phyloP scores from a whole-genome alignment of 2,113 vertebrate species.

The Pituophis catenifer region DNA sequence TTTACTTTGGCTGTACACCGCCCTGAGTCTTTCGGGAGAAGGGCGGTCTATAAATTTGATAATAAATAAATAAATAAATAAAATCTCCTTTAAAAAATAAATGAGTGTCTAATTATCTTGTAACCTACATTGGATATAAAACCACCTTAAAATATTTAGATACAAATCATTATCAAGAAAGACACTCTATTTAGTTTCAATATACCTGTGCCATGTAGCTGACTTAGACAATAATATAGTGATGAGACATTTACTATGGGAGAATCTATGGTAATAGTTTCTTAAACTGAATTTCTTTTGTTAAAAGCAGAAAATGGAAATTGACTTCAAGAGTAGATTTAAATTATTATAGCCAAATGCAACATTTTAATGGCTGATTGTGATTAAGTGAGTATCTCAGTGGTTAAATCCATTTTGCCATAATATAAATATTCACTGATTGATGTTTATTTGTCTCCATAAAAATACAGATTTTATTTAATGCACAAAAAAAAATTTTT shows the following conservation, averaged over 20 bases:
- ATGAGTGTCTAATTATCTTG: background rate
- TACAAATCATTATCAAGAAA: background rate
- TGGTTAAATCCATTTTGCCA: slow-evolving; percentile 8
- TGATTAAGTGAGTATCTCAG: background rate
- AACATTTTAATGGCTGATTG: background rate
- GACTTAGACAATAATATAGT: background rate
- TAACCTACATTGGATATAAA: background rate
- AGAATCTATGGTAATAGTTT: background rate
- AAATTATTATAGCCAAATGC: slow-evolving; percentile 10
- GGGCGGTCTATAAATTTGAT: no score
- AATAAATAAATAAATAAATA: no score
- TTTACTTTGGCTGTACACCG: no score
- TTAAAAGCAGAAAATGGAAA: slow-evolving; percentile 7
- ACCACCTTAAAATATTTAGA: background rate
- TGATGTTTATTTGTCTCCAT: background rate
- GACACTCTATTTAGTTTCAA: background rate
- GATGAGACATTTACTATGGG: background rate
- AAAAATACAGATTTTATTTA: slow-evolving; percentile 20
- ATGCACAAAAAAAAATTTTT: background rate
- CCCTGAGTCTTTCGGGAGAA: no score
- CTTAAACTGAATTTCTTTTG: slow-evolving; percentile 9
- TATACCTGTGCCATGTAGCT: background rate
- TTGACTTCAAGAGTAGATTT: background rate
- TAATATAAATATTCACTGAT: slow-evolving; percentile 24
- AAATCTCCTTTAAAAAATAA: background rate